A percentile compares a stretch with the other conserved stretches of the same genome.
phyloP scores from a whole-genome alignment of 2,113 vertebrate species.

The Delphinus delphis region DNA sequence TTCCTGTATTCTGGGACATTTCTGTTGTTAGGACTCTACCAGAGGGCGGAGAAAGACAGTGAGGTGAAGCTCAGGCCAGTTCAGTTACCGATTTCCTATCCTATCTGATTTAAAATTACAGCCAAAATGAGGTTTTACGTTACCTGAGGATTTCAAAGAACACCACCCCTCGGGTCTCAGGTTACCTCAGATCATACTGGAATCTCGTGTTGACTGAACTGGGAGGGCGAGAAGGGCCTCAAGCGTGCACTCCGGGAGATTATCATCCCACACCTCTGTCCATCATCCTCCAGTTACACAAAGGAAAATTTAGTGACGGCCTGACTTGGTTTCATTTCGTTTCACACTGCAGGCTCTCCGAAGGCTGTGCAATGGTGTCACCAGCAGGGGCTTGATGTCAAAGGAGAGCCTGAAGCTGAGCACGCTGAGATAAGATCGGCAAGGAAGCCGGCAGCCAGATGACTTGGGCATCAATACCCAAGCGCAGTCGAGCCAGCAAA shows the following conservation, averaged over 20 bases:
- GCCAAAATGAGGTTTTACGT: conserved; percentile 58
- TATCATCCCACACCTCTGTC: neutral
- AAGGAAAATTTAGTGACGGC: neutral
- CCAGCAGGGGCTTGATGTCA: neutral
- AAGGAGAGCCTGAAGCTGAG: conserved; percentile 25
- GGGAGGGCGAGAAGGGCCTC: neutral
- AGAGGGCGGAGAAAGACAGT: conserved; percentile 14
- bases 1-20: conserved; percentile 56
- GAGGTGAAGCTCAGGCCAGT: neutral
- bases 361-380: neutral
- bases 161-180: neutral
- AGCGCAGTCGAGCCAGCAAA: neutral
- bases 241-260: neutral
- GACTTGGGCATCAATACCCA: neutral
- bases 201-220: neutral
- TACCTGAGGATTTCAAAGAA: conserved; percentile 56
- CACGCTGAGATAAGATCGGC: conserved; percentile 22
- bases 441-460: conserved; percentile 22
- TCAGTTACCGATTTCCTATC: neutral
- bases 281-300: neutral
- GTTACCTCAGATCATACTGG: conserved; percentile 12
- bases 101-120: conserved; percentile 64
- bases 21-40: conserved; percentile 21
- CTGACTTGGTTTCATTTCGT: neutral
- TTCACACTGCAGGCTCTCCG: neutral